A percentile compares a stretch with the other conserved stretches of the same genome.
Evolutionary conservation across 2,888 invertebrate species (phyloP).

Genomic region (Euzetes globulus): DNA sequence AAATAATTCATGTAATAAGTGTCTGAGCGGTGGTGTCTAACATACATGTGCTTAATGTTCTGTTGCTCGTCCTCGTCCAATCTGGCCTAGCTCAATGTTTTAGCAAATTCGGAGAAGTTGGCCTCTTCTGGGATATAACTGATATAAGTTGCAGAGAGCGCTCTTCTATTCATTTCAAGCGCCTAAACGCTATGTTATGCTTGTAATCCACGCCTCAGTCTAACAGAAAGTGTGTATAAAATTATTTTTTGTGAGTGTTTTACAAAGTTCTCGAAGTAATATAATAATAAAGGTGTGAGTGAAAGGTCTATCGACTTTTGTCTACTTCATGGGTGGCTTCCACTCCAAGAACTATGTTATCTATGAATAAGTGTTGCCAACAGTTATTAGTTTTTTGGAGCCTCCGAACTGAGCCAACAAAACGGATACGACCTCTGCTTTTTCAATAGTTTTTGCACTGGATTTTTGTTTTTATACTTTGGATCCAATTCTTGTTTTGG

Average conservation of each 20-base stretch:
- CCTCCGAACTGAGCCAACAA: not conserved
- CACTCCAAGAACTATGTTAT: not conserved
- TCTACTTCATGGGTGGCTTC: constrained; percentile 17
- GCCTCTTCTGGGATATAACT: constrained; percentile 14
- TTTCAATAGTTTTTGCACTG: too few relatives aligned
- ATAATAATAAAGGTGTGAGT: constrained; percentile 19
- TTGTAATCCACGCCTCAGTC: constrained; percentile 14
- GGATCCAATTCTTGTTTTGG: constrained; percentile 9
- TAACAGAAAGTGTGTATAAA: not conserved
- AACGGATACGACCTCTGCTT: not conserved
- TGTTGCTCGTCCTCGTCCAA: not conserved
- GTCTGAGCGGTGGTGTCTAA: not conserved
- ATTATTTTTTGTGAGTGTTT: not conserved
- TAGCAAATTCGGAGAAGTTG: not conserved
- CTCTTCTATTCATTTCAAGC: not conserved
- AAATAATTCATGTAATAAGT: constrained; percentile 2
- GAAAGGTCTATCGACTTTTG: not conserved
- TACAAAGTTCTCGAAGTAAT: not conserved
- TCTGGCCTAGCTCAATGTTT: not conserved
- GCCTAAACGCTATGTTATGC: not conserved
- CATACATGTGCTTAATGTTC: not conserved
- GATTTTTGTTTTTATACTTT: not conserved
- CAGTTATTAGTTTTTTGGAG: not conserved
- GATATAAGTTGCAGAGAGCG: not conserved
- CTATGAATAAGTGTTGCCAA: not conserved